phyloP scores from a whole-genome alignment of 2,797 vertebrate genomes.

The Margarornis squamiger region DNA sequence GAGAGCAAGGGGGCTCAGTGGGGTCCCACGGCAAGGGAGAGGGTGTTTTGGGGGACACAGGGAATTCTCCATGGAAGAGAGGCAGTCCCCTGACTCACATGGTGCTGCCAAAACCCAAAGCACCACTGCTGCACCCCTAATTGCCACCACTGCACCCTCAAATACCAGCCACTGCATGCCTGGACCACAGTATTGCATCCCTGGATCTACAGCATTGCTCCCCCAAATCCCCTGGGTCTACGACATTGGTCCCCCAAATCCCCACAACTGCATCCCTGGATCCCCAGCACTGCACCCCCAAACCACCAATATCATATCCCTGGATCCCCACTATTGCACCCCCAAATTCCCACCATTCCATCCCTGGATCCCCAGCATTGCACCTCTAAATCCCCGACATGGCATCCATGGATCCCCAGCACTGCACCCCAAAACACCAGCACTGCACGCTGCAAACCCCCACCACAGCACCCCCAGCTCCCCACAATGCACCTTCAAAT shows the following conservation, averaged over 20 bases:
- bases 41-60: rapidly evolving
- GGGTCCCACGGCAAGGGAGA: background rate
- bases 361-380: no score
- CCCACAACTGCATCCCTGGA: rapidly evolving
- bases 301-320: rapidly evolving
- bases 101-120: background rate
- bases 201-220: no score
- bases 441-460: rapidly evolving
- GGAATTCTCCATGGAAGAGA: background rate
- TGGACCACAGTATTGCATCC: background rate
- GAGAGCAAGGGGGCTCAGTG: slow-evolving; percentile 55
- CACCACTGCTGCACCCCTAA: background rate
- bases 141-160: rapidly evolving
- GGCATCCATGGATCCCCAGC: background rate
- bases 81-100: rapidly evolving
- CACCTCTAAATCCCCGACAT: no score
- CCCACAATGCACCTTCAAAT: background rate
- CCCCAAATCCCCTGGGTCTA: background rate
- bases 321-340: no score
- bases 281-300: rapidly evolving
- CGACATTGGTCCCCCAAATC: background rate
- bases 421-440: no score
- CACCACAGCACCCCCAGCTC: no score
- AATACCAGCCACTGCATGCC: background rate
- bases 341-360: background rate